Evolutionary conservation across 2,888 invertebrate genomes (phyloP), one percentile per base, ranked within the genome.

Genomic region (Trypoxylon attenuatum): DNA sequence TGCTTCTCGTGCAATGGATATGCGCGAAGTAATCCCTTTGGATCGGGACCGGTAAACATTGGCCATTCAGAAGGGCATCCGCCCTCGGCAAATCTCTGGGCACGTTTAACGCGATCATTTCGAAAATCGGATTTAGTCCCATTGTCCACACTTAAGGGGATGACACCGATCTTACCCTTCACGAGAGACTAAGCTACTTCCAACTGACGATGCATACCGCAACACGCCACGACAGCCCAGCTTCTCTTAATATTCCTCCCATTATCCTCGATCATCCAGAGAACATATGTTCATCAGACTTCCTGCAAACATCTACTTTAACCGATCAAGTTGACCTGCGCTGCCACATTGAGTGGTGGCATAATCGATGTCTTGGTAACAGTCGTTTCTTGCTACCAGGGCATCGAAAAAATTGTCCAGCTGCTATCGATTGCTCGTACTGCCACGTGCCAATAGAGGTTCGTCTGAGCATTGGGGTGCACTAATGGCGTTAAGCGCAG

Each of bases 41-140:
- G 72, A 69, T 62, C 38, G 62, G 69, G 70, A 66, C 67, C 70
- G 69, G 81, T 80, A 83, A 83, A 82, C 84, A 82, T 76, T 68
- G 57, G 58, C 67, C 56, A 80, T 82, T 82, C 74, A 75, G 69
- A 53, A 59, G 59, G 66, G 57, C 62, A 65, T 50, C 69, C 69
- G 69, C 69, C 69, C 66, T 61, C 52, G 59, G 66, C 54, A 79
- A 79, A 82, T 79, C 81, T 78, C 63, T 45, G 77, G 81, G 74
- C 73, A 69, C 77, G 82, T 84, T 85, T 85, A 85, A 85, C 83
- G 76, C 81, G 85, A 85, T 85, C 82, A 81, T 80, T 77, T 76
- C 71, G 69, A 77, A 85, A 85, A 85, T 85, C 85, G 82, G 85
- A 85, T 85, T 84, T 82, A 27, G 54, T 16, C 49, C 68, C 69